Evolutionary conservation across 1,140 invertebrate genomes (phyloP).

Genomic region (Sinella curviseta): DNA sequence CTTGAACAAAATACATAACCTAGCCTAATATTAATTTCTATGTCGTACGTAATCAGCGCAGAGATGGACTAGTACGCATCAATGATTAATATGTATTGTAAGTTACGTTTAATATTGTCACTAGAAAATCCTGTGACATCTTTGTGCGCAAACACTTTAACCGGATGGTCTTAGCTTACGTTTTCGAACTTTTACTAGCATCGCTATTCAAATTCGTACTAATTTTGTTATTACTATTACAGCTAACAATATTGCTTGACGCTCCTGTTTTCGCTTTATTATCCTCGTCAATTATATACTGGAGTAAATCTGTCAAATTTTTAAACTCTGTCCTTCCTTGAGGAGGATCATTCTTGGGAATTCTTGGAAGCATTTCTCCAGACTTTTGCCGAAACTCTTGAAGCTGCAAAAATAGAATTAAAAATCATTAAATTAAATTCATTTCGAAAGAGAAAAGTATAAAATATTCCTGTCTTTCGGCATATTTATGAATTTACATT

Average conservation of each 20-base stretch:
- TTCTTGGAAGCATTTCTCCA: slow-evolving; percentile 65
- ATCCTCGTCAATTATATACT: slow-evolving; percentile 62
- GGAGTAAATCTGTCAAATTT: slow-evolving; percentile 75
- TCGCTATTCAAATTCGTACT: no score
- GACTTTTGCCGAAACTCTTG: slow-evolving; percentile 59
- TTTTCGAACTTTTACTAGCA: no score
- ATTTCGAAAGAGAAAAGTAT: background rate
- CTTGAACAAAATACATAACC: no score
- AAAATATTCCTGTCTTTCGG: background rate
- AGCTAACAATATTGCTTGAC: background rate
- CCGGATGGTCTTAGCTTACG: no score
- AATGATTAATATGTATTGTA: no score
- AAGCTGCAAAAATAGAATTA: slow-evolving; percentile 51
- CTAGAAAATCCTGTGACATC: no score
- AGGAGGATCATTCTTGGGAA: slow-evolving; percentile 78
- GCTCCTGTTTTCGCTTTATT: slow-evolving; percentile 29
- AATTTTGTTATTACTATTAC: background rate
- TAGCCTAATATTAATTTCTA: no score
- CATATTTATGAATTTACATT: slow-evolving; percentile 61
- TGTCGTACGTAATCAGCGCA: no score
- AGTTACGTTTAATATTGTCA: no score
- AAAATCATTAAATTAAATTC: background rate
- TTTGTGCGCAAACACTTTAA: no score
- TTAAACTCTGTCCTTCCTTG: slow-evolving; percentile 83
- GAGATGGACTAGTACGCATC: no score